Conservation (phyloP, 2,113 vertebrate species). For the Stegastes partitus region DNA sequence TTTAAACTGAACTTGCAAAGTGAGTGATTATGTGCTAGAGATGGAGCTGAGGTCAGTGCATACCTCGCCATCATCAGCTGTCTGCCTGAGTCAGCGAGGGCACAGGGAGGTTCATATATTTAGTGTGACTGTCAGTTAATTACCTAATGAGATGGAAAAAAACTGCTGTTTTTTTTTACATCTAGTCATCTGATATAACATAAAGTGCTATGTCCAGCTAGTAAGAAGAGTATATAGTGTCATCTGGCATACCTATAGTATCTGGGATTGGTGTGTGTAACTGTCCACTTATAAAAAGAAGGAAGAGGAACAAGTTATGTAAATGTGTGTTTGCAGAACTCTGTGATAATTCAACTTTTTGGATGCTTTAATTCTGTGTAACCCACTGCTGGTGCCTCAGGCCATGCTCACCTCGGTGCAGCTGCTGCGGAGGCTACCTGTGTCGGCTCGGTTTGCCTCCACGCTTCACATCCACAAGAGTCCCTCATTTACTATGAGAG, state of each 20-base stretch:
- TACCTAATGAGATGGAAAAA: background rate
- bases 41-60: slow-evolving; percentile 15
- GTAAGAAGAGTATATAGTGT: background rate
- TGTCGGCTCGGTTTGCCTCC: background rate
- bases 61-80: background rate
- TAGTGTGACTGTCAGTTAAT: background rate
- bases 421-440: background rate
- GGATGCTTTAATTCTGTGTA: background rate
- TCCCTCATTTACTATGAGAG: background rate
- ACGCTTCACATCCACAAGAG: too few relatives aligned
- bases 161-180: background rate
- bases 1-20: slow-evolving; percentile 2
- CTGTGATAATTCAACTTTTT: background rate
- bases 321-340: slow-evolving; percentile 31
- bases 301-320: slow-evolving; percentile 47
- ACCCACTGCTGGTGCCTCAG: background rate
- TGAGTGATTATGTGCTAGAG: slow-evolving; percentile 31
- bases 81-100: slow-evolving; percentile 25
- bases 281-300: background rate
- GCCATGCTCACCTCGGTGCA: too few relatives aligned
- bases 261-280: background rate
- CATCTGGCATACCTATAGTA: background rate
- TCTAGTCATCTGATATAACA: background rate
- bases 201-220: background rate
- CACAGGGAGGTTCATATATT: background rate